Percentiles rank a stretch among this genome's conserved stretches.
These are phyloP conservation scores for Sarcophaga rosellei DNA, from an alignment of 2,888 invertebrate species.

Conservation along the genomic window DNA sequence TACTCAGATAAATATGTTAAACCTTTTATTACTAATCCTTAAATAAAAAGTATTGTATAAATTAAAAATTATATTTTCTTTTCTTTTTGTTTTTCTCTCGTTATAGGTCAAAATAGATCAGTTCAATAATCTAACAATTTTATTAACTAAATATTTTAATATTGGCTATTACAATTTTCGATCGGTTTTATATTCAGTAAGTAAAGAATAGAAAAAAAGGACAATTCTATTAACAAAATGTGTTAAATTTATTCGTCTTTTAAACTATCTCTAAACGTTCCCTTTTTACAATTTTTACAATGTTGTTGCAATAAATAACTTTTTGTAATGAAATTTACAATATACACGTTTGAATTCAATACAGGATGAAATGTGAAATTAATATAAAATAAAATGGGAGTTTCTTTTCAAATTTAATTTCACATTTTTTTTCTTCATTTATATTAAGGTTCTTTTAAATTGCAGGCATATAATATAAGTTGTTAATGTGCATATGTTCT, in stretches of 20 bases:
- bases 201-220: not conserved
- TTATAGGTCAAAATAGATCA: constrained; percentile 49
- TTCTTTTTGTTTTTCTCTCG: constrained; percentile 22
- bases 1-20: constrained; percentile 50
- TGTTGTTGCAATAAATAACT: not conserved
- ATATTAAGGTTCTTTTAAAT: too few species aligned
- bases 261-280: not conserved
- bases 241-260: not conserved
- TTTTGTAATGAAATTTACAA: not conserved
- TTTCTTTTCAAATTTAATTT: not conserved
- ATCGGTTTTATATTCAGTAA: constrained; percentile 25
- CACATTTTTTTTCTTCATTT: not conserved
- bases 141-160: constrained; percentile 53
- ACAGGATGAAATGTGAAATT: not conserved
- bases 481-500: not conserved
- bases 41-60: constrained; percentile 41
- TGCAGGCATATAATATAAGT: too few species aligned
- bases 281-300: not conserved
- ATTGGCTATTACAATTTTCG: constrained; percentile 59
- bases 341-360: not conserved
- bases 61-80: constrained; percentile 34
- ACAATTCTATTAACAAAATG: not conserved
- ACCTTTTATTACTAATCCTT: constrained; percentile 58
- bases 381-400: not conserved
- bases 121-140: constrained; percentile 51